Evolutionary conservation across 2,113 vertebrate genomes (phyloP), one percentile per base, ranked within the genome.

Genomic region (Callithrix jacchus): DNA sequence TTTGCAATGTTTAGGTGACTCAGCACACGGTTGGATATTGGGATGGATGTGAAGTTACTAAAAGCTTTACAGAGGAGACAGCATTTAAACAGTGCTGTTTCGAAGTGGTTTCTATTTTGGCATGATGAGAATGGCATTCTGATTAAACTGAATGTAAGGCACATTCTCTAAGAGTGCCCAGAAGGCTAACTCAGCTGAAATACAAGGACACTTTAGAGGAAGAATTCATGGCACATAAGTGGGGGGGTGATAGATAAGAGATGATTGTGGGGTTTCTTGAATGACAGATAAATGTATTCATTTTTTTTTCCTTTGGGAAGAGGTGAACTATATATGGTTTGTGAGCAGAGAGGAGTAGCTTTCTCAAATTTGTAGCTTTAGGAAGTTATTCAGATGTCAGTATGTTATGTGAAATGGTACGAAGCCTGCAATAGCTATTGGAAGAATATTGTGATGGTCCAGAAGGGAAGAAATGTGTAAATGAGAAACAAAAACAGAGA

Each of bases 351-450:
- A 90, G 8, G 5, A 76, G 16, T 87, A 82, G 18, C 37, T 90
- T 94, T 73, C 77, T 90, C 61, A 85, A 79, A 49, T 61, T 47
- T 94, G 74, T 85, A 93, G 70, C 30, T 73, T 94, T 74, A 58
- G 10, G 23, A 89, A 91, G 23, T 83, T 93, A 86, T 45, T 88
- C 27, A 80, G n/a, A 83, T 64, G 13, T 89, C 58, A 94, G 42
- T 82, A 80, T 96, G 80, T 56, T 20, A 86, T 84, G 49, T 5
- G 21, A 52, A 94, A 88, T 96, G 35, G 49, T 61, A 96, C 66
- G 13, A 77, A 84, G 37, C 11, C 49, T 92, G 37, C 5, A 94
- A 79, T 95, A 87, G 30, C 64, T 81, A 80, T 56, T 91, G 71
- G 74, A 89, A 95, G 94, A 68, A 90, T 87, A 56, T 27, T 66